Conservation (phyloP, 1,140 invertebrate genomes). For the Aphis craccivora region DNA sequence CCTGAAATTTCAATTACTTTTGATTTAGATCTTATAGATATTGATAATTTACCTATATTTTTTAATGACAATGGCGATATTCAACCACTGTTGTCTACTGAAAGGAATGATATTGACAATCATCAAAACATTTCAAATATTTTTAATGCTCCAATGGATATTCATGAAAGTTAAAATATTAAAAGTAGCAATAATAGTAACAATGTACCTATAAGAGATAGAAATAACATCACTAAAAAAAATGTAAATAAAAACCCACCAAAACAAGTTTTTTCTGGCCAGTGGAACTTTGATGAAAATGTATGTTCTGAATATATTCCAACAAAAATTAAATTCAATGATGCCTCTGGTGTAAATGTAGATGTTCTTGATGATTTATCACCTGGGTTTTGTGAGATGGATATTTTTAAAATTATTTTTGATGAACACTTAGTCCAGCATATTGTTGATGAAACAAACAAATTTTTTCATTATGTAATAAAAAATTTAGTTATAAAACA, state of each 20-base stretch:
- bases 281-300: neutral
- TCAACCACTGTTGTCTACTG: too few species aligned
- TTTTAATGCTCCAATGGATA: neutral
- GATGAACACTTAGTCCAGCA: constrained; percentile 12
- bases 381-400: neutral
- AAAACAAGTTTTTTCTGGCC: neutral
- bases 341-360: neutral
- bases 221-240: too few species aligned
- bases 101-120: too few species aligned
- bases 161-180: neutral
- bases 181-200: too few species aligned
- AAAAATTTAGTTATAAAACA: neutral
- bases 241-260: neutral
- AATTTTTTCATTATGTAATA: neutral
- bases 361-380: neutral
- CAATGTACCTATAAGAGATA: too few species aligned
- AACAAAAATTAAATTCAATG: neutral
- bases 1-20: neutral
- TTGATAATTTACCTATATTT: neutral
- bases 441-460: neutral
- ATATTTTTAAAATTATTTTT: neutral
- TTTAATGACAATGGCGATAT: neutral
- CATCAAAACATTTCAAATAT: neutral
- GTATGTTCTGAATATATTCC: neutral
- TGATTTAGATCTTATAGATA: neutral